Base-by-base conservation (phyloP, 1,140 invertebrate species). In the Metopolophium dirhodum region DNA sequence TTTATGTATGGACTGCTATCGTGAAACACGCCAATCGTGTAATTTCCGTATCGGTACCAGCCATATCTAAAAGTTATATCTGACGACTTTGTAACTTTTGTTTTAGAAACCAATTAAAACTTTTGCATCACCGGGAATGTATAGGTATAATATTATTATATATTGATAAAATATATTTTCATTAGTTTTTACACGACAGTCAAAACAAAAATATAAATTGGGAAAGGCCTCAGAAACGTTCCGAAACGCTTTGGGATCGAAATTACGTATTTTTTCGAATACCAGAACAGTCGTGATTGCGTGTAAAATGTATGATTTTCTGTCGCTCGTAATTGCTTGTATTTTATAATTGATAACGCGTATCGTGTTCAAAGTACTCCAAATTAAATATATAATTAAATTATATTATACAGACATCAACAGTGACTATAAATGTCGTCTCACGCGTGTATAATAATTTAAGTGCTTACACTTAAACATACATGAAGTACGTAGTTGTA, bases 81-180 rank as follows among this genome's bases (percentile, higher is more conserved):
- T 14, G n/a, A 77, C 61, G 61, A 77, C 61, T 77, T 77, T n/a
- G n/a, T 77, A 77, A 77, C 61, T 77, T 77, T 77, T 35, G 61
- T 77, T 77, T 77, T 77, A 77, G 61, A 77, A 77, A 77, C 61
- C 61, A 77, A 77, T 77, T 77, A 77, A 77, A 77, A 77, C 61
- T 77, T 68, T 77, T n/a, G 61, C 61, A 77, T 77, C 61, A 35
- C 61, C 14, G 14, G 61, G n/a, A 77, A 77, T 77, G 1, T 77
- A 77, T 77, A 77, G 30, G 6, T 77, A n/a, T 77, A 68, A 68
- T 30, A n/a, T 54, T 51, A 51, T 22, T 54, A 54, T 77, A n/a
- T 23, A 77, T 77, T 77, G 18, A 77, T 77, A 77, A 77, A 54
- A 77, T 77, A 77, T n/a, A n/a, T n/a, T n/a, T 77, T 77, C 61